phyloP scores from a whole-genome alignment of 2,888 invertebrate genomes.

The Leptinotarsa juncta region DNA sequence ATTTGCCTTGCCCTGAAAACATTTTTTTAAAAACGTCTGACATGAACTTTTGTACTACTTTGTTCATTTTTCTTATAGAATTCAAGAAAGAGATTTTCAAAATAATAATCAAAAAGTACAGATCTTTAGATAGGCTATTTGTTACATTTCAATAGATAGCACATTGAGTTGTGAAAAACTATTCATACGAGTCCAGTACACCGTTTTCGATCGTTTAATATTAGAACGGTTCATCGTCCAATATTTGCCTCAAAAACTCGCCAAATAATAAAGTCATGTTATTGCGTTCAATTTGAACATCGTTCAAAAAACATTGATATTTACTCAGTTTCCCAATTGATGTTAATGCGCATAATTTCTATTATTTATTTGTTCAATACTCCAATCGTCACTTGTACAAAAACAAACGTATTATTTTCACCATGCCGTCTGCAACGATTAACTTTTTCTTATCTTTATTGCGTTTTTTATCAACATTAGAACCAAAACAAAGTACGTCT shows the following conservation, averaged over 20 bases:
- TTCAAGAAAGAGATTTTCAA: too few species aligned
- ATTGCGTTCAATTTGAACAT: neutral
- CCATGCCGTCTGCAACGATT: conserved; percentile 22
- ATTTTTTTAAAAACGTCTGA: too few species aligned
- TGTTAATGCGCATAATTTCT: conserved; percentile 1
- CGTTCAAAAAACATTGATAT: neutral
- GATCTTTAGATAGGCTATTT: too few species aligned
- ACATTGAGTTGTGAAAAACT: too few species aligned
- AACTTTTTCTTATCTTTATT: conserved; percentile 4
- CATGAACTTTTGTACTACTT: too few species aligned
- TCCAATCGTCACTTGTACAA: neutral
- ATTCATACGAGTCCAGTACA: too few species aligned
- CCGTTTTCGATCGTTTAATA: too few species aligned
- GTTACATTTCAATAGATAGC: too few species aligned
- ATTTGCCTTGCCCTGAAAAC: too few species aligned
- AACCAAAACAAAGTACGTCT: conserved; percentile 19
- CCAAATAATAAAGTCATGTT: neutral
- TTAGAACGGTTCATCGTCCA: too few species aligned
- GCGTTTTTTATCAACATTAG: conserved; percentile 14
- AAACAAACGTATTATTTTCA: conserved; percentile 11
- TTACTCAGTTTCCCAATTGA: neutral
- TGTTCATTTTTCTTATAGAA: too few species aligned
- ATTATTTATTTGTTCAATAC: conserved; percentile 9
- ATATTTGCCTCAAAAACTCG: neutral
- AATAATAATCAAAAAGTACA: too few species aligned